Conservation (phyloP, 2,797 vertebrate genomes). For the Semotilus atromaculatus region DNA sequence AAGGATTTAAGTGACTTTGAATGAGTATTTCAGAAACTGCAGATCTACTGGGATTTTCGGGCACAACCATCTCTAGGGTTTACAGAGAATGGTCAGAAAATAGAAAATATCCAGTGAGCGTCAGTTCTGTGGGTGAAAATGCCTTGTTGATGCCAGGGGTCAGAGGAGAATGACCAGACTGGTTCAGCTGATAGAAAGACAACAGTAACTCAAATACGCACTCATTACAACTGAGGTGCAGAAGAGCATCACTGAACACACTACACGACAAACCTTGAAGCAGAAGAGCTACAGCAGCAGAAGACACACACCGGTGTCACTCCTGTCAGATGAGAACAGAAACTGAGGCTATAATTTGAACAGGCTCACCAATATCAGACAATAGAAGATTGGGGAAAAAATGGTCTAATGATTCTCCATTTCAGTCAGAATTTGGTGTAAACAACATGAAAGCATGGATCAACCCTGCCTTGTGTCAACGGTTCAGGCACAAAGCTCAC, state of each 20-base stretch:
- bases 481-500: background rate
- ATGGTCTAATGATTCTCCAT: background rate
- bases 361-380: background rate
- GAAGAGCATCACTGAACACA: background rate
- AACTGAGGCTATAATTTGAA: background rate
- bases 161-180: conserved; percentile 48
- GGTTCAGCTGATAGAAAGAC: conserved; percentile 50
- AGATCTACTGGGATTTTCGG: too few species aligned
- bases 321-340: background rate
- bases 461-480: too few species aligned
- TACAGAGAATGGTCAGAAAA: too few species aligned
- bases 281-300: background rate
- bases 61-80: too few species aligned
- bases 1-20: too few species aligned
- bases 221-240: too few species aligned
- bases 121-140: conserved; percentile 21
- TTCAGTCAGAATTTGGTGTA: background rate
- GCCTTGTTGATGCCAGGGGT: conserved; percentile 56
- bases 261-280: too few species aligned
- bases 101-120: background rate
- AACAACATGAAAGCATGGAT: background rate
- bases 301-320: background rate
- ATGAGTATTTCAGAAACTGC: background rate
- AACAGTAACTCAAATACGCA: background rate
- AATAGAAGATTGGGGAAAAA: background rate